Evolutionary conservation across 35 echinoderm and acorn worm genomes (phyloP), one percentile per base, ranked within the genome.

Genomic region (Lytechinus variegatus): DNA sequence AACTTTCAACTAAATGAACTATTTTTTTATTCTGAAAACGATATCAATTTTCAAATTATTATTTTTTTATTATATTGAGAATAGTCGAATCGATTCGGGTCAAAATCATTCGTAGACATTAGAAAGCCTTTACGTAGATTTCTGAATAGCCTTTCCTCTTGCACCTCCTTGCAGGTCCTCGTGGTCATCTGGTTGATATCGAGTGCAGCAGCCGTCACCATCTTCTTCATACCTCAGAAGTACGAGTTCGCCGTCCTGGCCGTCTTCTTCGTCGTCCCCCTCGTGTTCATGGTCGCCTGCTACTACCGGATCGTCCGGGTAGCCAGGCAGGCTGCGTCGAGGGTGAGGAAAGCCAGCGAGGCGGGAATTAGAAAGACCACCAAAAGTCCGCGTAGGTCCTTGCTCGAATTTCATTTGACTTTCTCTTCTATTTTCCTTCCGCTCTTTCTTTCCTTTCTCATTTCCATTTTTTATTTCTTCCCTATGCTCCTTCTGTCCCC

Each of bases 201-300:
- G 19, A 87, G 55, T 1, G 54, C 71, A 21, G 91, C 96, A 11
- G 98, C 97, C 6, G 56, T 97, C 33, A 60, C 97, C 8, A 97
- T 97, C 52, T 96, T 89, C 55, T 72, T 97, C 90, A 97, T 99
- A 3, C 98, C 97, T 3, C 19, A 27, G 10, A 33, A 97, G 29
- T 96, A 86, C 61, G 98, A 99, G 53, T 95, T 97, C 44, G 93
- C 86, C 27, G 91, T 99, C 60, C 95, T 99, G 94, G 96, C 94
- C 10, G n/a, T 97, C 28, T 97, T 96, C 52, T 97, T 99, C 89
- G 9, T 94, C 8, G 54, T 96, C 5, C 98, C 98, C 9, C 96
- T 97, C 14, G 87, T 66, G 3, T 66, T 95, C 53, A 99, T 99
- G 98, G 87, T 97, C 13, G 89, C 86, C 66, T 97, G 97, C 94